phyloP scores from a whole-genome alignment of 2,797 vertebrate species.

The Mastacembelus armatus region DNA sequence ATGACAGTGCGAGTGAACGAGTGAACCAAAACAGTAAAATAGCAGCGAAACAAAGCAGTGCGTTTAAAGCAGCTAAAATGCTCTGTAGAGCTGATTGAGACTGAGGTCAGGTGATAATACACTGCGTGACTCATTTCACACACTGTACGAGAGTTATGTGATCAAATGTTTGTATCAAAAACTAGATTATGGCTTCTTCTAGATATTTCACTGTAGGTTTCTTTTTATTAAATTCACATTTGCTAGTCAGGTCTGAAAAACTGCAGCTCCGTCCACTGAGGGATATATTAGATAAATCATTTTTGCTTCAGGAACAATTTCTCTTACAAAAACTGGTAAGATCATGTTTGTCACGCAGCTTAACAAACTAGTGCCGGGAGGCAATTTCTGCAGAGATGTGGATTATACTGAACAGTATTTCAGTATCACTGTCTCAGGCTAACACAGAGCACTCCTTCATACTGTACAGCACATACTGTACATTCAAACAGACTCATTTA shows the following conservation, averaged over 20 bases:
- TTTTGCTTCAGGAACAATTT: neutral
- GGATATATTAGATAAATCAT: neutral
- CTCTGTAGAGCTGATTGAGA: neutral
- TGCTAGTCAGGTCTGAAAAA: neutral
- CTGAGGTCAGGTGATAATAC: no score
- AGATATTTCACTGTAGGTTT: no score
- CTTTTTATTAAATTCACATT: neutral
- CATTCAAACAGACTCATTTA: slow-evolving; percentile 4
- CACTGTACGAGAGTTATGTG: no score
- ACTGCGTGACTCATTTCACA: no score
- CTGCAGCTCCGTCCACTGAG: neutral
- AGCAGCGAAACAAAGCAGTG: neutral
- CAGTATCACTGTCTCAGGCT: slow-evolving; percentile 9
- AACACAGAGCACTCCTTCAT: neutral
- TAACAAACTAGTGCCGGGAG: slow-evolving; percentile 18
- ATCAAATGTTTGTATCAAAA: neutral
- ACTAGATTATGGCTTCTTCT: neutral
- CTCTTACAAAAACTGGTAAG: neutral
- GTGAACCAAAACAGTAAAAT: neutral
- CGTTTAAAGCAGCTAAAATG: neutral
- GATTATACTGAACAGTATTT: slow-evolving; percentile 9
- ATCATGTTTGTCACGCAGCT: neutral
- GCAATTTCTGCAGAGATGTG: slow-evolving; percentile 3
- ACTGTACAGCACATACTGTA: slow-evolving; percentile 3
- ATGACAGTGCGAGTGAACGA: no score